Percentiles rank a stretch among this genome's conserved stretches.
Conservation (phyloP, 2,113 vertebrate species). For the Gadus macrocephalus region DNA sequence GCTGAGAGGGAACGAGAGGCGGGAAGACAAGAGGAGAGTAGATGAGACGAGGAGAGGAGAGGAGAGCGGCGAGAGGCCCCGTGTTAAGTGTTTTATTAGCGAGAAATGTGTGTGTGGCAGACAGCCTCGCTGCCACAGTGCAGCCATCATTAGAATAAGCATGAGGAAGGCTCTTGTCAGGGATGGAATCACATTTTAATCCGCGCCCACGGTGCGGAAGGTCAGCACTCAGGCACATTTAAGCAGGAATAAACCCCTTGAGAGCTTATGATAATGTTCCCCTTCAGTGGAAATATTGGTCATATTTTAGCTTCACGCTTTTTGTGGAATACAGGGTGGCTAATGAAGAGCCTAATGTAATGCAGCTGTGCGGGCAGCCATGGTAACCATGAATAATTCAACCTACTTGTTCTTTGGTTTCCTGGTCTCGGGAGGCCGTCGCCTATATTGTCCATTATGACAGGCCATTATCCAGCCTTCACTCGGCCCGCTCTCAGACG, state of each 20-base stretch:
- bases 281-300: constrained; percentile 74
- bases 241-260: constrained; percentile 75
- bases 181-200: constrained; percentile 76
- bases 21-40: neutral
- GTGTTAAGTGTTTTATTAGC: constrained; percentile 79
- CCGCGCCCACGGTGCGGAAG: constrained; percentile 66
- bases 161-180: constrained; percentile 68
- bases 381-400: constrained; percentile 94
- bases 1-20: neutral
- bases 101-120: constrained; percentile 66
- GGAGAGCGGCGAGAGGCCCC: constrained; percentile 36
- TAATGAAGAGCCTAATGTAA: constrained; percentile 91
- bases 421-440: constrained; percentile 83
- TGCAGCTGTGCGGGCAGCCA: constrained; percentile 77
- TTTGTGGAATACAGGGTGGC: constrained; percentile 74
- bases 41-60: neutral
- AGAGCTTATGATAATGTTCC: constrained; percentile 75
- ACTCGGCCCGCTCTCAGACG: constrained; percentile 86
- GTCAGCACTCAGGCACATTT: constrained; percentile 73
- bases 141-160: constrained; percentile 72
- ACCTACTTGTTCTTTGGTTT: constrained; percentile 77
- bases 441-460: constrained; percentile 92
- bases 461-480: constrained; percentile 94
- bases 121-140: constrained; percentile 60
- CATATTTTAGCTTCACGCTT: constrained; percentile 79